Base-by-base conservation (phyloP, 2,797 vertebrate species). In the Halcyon smyrnensis region DNA sequence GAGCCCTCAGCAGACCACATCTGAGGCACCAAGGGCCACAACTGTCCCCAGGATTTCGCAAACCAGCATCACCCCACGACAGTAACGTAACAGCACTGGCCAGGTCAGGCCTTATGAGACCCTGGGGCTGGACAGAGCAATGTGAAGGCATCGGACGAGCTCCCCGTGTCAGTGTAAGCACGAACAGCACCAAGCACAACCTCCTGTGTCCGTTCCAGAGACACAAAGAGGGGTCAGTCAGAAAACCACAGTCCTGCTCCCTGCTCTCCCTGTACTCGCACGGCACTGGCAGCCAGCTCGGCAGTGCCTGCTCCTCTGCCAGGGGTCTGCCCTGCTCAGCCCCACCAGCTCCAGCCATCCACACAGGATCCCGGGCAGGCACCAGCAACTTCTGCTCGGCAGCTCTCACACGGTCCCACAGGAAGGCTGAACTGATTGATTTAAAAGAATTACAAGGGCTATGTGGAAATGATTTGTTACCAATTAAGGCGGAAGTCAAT, bases 401-500 rank as follows among this genome's bases (percentile, higher is more conserved):
- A 41, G 87, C 84, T 95, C 62, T 13, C 12, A 2, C 1, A 0
- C 2, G 0, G 37, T 88, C 90, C 90, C 89, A 45, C 32, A 43
- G 75, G 92, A 89, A 92, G 53, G 64, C 53, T 90, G 89, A 85
- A 60, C 48, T 23, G 75, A 95, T 89, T 85, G 92, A 96, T 91
- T 80, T 0, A 36, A 82, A 90, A 87, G 70, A 93, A 91, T 91
- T 95, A 95, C 84, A 90, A 85, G 92, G 75, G 84, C 67, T 96
- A 92, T 60, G 71, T 77, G 84, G 87, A 95, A 94, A 96, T 96
- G 93, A 96, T 97, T 96, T 96, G 89, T 96, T 96, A 93, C 74
- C 95, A 96, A 93, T 97, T 97, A 97, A 96, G 84, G 92, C 67
- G 63, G 96, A 96, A 97, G 95, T 97, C 96, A 96, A 96, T 97